Evolutionary conservation across 2,888 invertebrate species (phyloP).

Genomic region (Melipona beecheii): DNA sequence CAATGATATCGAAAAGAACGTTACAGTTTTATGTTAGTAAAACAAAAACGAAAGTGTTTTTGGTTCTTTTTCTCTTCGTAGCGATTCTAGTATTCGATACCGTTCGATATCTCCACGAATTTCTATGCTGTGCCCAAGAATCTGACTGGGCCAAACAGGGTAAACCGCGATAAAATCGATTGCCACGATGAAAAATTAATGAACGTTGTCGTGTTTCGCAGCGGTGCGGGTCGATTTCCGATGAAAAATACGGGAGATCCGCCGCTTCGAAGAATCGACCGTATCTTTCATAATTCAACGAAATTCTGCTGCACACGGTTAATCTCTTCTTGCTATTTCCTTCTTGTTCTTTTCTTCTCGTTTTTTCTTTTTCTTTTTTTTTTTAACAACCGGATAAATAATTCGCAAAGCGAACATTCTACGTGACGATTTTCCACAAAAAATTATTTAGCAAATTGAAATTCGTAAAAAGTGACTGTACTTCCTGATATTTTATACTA

Average conservation of each 20-base stretch:
- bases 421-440: background rate
- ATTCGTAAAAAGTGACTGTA: background rate
- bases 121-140: slow-evolving; percentile 51
- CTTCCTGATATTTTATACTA: background rate
- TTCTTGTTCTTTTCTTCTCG: background rate
- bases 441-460: background rate
- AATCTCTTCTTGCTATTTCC: slow-evolving; percentile 22
- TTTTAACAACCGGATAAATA: slow-evolving; percentile 12
- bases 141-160: slow-evolving; percentile 64
- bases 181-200: slow-evolving; percentile 75
- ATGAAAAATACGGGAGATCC: slow-evolving; percentile 53
- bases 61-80: background rate
- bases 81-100: background rate
- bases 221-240: slow-evolving; percentile 71
- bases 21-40: background rate
- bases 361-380: background rate
- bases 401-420: background rate
- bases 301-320: slow-evolving; percentile 40
- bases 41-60: background rate
- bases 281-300: slow-evolving; percentile 57
- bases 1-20: background rate
- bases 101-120: slow-evolving; percentile 33
- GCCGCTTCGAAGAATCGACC: slow-evolving; percentile 51
- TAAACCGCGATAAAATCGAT: slow-evolving; percentile 70
- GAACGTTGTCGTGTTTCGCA: slow-evolving; percentile 65